Percentiles rank a stretch among this genome's conserved stretches.
These are phyloP conservation scores for Brenthis ino DNA, from an alignment of 2,888 invertebrate genomes.

Conservation along the genomic window DNA sequence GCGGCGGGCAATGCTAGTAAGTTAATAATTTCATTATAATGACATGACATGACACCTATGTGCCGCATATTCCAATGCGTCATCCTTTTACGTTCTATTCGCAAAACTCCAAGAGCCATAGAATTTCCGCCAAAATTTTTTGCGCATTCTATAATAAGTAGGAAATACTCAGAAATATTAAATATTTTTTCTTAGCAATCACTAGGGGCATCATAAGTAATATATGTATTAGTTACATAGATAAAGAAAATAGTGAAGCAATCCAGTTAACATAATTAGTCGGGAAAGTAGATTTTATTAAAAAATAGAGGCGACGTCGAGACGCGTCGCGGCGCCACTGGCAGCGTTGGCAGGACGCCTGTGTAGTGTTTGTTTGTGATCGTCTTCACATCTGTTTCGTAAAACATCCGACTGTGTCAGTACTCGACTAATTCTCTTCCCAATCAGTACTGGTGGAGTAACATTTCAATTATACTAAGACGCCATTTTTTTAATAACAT, in stretches of 20 bases:
- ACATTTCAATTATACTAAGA: conserved; percentile 49
- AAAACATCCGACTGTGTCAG: conserved; percentile 75
- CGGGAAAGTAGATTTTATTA: conserved; percentile 50
- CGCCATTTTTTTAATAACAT: conserved; percentile 55
- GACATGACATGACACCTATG: neutral
- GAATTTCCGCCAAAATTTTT: conserved; percentile 31
- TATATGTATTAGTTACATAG: no score
- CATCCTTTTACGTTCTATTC: conserved; percentile 29
- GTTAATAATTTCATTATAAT: conserved; percentile 8
- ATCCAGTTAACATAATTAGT: conserved; percentile 15
- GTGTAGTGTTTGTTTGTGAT: conserved; percentile 70
- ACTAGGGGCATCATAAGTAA: no score
- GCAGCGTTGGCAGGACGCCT: conserved; percentile 68
- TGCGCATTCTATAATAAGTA: conserved; percentile 11
- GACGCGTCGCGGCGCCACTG: conserved; percentile 66
- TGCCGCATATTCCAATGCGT: conserved; percentile 33
- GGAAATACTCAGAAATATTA: neutral
- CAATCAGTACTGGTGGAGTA: conserved; percentile 65
- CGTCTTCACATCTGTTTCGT: conserved; percentile 77
- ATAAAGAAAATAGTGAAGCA: neutral
- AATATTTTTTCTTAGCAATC: no score
- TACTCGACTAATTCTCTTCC: conserved; percentile 69
- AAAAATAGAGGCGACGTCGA: conserved; percentile 63
- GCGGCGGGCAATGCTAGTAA: neutral
- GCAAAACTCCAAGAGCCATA: conserved; percentile 28